phyloP scores from a whole-genome alignment of 2,888 invertebrate genomes.

The Cerceris rybyensis region DNA sequence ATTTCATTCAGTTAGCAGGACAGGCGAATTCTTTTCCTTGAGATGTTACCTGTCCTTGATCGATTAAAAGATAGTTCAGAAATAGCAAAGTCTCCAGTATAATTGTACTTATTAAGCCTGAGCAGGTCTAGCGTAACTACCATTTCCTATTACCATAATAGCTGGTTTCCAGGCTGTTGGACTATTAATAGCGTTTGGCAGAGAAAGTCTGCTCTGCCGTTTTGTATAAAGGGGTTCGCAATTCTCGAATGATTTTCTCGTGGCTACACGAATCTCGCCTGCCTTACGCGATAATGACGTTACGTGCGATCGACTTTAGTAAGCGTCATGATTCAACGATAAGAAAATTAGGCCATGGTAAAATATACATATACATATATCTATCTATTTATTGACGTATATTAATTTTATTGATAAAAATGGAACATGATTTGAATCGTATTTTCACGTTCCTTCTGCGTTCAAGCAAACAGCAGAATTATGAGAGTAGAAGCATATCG shows the following conservation, averaged over 20 bases:
- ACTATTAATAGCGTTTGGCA: conserved; percentile 70
- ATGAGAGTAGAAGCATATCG: background rate
- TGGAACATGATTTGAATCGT: too few species aligned
- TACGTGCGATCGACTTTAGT: background rate
- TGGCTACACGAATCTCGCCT: background rate
- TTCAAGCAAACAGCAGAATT: too few species aligned
- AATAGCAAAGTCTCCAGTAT: background rate
- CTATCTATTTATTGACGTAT: too few species aligned
- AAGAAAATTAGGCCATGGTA: conserved; percentile 21
- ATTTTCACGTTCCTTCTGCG: too few species aligned
- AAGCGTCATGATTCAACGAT: conserved; percentile 6
- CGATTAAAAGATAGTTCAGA: conserved; percentile 4
- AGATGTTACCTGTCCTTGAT: background rate
- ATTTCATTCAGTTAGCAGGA: too few species aligned
- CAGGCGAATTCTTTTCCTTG: background rate
- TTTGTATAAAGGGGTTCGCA: conserved; percentile 41
- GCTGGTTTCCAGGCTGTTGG: conserved; percentile 55
- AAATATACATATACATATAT: too few species aligned
- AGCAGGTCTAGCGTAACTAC: conserved; percentile 26
- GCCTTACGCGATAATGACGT: background rate
- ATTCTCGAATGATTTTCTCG: conserved; percentile 31
- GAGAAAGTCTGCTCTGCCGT: conserved; percentile 59
- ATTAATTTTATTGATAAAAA: too few species aligned
- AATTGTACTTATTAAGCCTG: conserved; percentile 40
- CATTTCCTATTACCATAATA: conserved; percentile 70